Evolutionary conservation across 1,140 invertebrate genomes (phyloP), one percentile per base, ranked within the genome.

Genomic region (Leptopilina boulardi): DNA sequence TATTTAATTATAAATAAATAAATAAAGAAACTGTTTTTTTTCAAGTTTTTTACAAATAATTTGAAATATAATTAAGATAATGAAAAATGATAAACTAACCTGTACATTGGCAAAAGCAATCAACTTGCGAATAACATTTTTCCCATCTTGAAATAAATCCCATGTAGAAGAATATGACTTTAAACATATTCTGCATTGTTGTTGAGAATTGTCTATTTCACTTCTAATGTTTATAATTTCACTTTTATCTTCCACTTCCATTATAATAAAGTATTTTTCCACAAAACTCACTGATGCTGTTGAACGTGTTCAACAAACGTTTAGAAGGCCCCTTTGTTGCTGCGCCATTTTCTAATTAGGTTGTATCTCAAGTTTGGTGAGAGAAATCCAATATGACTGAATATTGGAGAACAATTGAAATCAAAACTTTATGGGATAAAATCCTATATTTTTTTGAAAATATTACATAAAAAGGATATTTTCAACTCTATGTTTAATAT

Each of bases 21-120:
- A 38, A 9, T 38, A 38, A 38, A 38, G 1, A 9, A 38, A 38
- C 5, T 38, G 34, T 38, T 38, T 30, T 38, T 38, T 4, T 6
- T 9, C 5, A 38, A 38, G 9, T 38, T 3, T 34, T 6, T 34
- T 38, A 70, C 26, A 3, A 23, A 42, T 47, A 41, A 54, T 76
- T 34, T 42, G 26, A 9, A 41, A 30, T 71, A 38, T 1, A 70
- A 72, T 51, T 66, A 0, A 3, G 21, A 2, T 6, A 75, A 74
- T 59, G 15, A 1, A 18, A 70, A 38, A 42, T 26, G 5, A 21
- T 18, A 30, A 15, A 77, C 84, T 89, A 89, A 90, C 89, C 89
- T 90, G 84, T 70, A 90, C 85, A 26, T 86, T 83, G 75, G 87
- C 89, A 71, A 88, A 81, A 4, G 85, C 87, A 85, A 88, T 88